Evolutionary conservation across 2,113 vertebrate species (phyloP), one percentile per base, ranked within the genome.

Genomic region (Lophotis ruficrista): DNA sequence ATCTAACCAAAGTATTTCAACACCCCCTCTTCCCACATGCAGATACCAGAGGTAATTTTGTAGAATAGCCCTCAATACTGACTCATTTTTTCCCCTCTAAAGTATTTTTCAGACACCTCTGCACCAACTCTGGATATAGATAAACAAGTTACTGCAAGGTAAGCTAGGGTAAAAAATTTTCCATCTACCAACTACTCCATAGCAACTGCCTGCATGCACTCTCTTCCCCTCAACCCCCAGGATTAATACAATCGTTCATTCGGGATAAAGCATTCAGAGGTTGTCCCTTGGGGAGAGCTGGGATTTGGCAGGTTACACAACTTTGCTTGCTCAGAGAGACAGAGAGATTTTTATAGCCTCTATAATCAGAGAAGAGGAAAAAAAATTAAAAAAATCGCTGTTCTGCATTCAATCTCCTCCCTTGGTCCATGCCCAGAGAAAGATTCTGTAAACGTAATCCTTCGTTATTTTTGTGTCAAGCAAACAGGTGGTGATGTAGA

Each of bases 71-170:
- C 50, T 68, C 41, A 68, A 19, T 27, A 78, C 57, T 50, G 83
- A 93, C 75, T 65, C 79, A 79, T 83, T 87, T 64, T 87, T 64
- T 93, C 58, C 16, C 58, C 51, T 62, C 16, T 33, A 19, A 78
- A 76, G 47, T 37, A 61, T 71, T 13, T 3, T 57, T 68, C 60
- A 64, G 72, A 85, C 84, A 80, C 5, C 9, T 71, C 84, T 91
- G 56, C 38, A 68, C 30, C 57, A 75, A 56, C 38, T 60, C 69
- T 4, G 22, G 33, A 23, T 48, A 93, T 0, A 3, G 58, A 79
- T 86, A 94, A 88, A 94, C 66, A 90, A 90, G 50, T 69, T 62
- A 87, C 7, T 69, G 45, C 75, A 90, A 80, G 66, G 85, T 68
- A 94, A 83, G 21, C 16, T 25, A 71, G 17, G 48, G 53, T 37